Evolutionary conservation across 2,888 invertebrate genomes (phyloP), one percentile per base, ranked within the genome.

Genomic region (Amphipyra berbera): DNA sequence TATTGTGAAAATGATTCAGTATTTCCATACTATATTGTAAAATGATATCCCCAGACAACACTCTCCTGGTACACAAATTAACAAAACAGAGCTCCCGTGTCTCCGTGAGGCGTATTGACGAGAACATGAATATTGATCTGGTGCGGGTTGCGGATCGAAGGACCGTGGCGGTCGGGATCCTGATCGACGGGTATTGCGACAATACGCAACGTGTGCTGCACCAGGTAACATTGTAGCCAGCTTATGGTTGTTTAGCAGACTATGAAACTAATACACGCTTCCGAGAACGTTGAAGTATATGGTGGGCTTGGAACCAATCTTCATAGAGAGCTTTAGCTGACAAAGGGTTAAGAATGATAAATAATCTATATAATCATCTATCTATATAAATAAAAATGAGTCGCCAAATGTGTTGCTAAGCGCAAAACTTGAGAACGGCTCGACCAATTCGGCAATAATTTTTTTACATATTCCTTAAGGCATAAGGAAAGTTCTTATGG

Each of bases 181-280:
- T 91, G 15, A 12, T 92, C 27, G 87, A 90, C 14, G 85, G 78
- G 0, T 58, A 76, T 1, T 92, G 93, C 67, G 56, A 70, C 14
- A 53, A 75, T 13, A 65, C 77, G 3, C 58, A 55, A 8, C 12
- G 21, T 10, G 45, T 88, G 41, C 72, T 92, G 6, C 52, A 77
- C 12, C 62, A 83, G 85, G 92, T 90, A 56, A 71, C 40, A 38
- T 45, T 52, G 33, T 53, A 33, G 14, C 9, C 2, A 13, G 12
- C 21, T 21, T 53, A 40, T 10, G 8, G 8, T 14, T n/a, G 1
- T 6, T 40, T 40, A 13, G n/a, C n/a, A n/a, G n/a, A 13, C 37
- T 37, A 37, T 7, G 13, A 14, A 40, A 40, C 8, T 40, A 1
- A 40, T 7, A 14, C 13, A 14, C 6, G 12, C 42, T 37, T 37